phyloP scores from a whole-genome alignment of 2,797 vertebrate species.

The Staurois parvus region DNA sequence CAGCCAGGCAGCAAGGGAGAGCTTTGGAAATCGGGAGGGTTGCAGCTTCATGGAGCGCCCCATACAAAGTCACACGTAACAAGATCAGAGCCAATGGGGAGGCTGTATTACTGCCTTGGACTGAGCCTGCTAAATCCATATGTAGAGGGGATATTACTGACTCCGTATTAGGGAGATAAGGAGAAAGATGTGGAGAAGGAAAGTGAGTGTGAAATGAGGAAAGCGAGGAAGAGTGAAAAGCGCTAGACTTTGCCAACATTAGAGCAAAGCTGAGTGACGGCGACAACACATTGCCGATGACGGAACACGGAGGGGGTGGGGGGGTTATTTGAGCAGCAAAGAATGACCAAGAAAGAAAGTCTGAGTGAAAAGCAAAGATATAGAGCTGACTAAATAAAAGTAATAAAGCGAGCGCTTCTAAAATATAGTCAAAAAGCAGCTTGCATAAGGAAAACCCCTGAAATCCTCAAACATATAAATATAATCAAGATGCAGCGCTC shows the following conservation, averaged over 20 bases:
- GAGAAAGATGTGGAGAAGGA: conserved; percentile 16
- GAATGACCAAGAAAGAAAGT: too few relatives aligned
- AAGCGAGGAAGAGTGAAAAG: background rate
- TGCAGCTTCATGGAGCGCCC: conserved; percentile 44
- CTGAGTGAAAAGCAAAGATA: too few relatives aligned
- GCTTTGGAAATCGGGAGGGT: conserved; percentile 54
- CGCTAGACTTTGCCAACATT: background rate
- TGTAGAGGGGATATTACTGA: conserved; percentile 55
- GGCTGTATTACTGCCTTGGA: conserved; percentile 30
- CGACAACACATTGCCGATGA: background rate
- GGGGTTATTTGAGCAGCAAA: too few relatives aligned
- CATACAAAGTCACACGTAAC: conserved; percentile 49
- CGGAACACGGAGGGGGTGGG: background rate
- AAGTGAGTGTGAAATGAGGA: conserved; percentile 46
- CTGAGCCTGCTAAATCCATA: conserved; percentile 41
- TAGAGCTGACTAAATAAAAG: too few relatives aligned
- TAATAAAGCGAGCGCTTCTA: too few relatives aligned
- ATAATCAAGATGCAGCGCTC: too few relatives aligned
- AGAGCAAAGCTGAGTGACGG: background rate
- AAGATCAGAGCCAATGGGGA: conserved; percentile 53
- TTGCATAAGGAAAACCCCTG: too few relatives aligned
- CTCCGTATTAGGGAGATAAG: conserved; percentile 46
- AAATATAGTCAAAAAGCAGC: too few relatives aligned
- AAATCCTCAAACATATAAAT: too few relatives aligned
- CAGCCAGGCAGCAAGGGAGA: conserved; percentile 43